Conservation (phyloP, 2,113 vertebrate genomes). For the Cariama cristata region DNA sequence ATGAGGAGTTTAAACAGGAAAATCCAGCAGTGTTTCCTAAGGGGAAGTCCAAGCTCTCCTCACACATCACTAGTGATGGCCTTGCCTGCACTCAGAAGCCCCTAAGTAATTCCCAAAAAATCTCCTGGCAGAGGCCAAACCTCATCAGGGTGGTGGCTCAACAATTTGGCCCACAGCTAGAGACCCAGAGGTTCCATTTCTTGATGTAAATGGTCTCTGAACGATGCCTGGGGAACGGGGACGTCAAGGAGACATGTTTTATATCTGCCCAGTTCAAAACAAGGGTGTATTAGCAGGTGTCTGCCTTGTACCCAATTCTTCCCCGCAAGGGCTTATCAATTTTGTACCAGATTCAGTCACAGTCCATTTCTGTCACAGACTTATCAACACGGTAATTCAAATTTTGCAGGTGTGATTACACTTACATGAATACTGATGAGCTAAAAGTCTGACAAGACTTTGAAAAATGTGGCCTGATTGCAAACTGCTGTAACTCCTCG, state of each 20-base stretch:
- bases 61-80: background rate
- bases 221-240: background rate
- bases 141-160: background rate
- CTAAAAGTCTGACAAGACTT: background rate
- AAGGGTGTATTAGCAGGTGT: background rate
- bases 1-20: background rate
- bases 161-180: background rate
- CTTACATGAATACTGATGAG: background rate
- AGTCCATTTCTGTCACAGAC: background rate
- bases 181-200: background rate
- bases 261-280: background rate
- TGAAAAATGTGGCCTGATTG: background rate
- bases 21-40: background rate
- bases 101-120: background rate
- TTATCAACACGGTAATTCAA: background rate
- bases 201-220: background rate
- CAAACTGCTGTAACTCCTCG: background rate
- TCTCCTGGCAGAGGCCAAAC: background rate
- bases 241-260: background rate
- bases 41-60: background rate
- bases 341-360: background rate
- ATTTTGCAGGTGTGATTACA: background rate
- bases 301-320: background rate
- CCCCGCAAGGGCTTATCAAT: background rate
- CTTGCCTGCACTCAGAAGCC: background rate